These are phyloP conservation scores for Cyrtonyx montezumae DNA, from an alignment of 2,113 vertebrate species.

Conservation along the genomic window DNA sequence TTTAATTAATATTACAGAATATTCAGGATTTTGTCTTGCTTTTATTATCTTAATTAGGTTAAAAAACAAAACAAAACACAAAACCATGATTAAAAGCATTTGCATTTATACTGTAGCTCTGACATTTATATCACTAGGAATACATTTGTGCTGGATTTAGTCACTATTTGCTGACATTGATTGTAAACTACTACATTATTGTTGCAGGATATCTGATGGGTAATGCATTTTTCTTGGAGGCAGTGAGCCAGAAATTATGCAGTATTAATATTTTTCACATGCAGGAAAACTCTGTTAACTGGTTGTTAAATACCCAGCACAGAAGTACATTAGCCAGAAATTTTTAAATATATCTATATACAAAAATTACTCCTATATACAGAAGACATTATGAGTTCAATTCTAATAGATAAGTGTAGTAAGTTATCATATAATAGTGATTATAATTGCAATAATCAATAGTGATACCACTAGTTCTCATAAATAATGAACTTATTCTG, in stretches of 20 bases:
- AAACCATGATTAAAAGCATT: constrained; percentile 29
- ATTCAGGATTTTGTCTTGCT: neutral
- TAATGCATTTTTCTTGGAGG: neutral
- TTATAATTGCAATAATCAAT: neutral
- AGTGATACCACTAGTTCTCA: neutral
- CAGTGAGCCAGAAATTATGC: neutral
- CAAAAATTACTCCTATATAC: too few relatives aligned
- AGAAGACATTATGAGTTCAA: neutral
- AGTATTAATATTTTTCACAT: constrained; percentile 32
- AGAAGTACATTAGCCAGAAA: neutral
- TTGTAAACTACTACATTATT: constrained; percentile 38
- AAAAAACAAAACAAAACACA: constrained; percentile 5
- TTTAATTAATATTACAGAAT: constrained; percentile 62
- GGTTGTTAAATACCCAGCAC: neutral
- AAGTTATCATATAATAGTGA: neutral
- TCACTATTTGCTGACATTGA: constrained; percentile 5
- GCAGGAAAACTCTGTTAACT: neutral
- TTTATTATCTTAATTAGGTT: constrained; percentile 39
- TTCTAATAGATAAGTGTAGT: neutral
- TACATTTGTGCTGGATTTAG: constrained; percentile 24
- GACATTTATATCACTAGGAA: constrained; percentile 32
- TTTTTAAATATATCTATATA: accelerated
- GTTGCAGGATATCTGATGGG: constrained; percentile 28
- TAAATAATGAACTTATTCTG: neutral
- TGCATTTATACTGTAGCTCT: neutral